These are phyloP conservation scores for Propsilocerus akamusi DNA, from an alignment of 1,140 invertebrate genomes.

Conservation along the genomic window DNA sequence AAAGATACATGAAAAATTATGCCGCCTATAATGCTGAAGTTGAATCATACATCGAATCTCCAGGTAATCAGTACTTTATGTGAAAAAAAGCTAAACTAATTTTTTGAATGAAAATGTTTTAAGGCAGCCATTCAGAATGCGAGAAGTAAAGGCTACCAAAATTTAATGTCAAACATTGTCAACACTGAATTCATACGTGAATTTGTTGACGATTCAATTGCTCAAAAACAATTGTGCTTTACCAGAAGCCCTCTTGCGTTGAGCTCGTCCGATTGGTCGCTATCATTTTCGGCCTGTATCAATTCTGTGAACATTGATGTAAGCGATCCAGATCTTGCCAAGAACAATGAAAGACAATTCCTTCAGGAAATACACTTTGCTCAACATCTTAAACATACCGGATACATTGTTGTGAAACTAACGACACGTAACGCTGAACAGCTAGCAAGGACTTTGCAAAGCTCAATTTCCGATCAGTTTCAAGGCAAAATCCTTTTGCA, in stretches of 20 bases:
- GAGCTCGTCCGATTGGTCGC: background rate
- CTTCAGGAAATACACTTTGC: background rate
- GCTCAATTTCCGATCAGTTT: too few relatives aligned
- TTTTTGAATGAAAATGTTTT: background rate
- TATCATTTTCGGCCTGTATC: background rate
- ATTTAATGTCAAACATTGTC: conserved; percentile 17
- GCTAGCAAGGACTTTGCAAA: too few relatives aligned
- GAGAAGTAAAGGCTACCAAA: background rate
- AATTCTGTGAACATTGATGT: background rate
- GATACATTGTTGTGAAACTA: background rate
- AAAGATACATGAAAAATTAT: too few relatives aligned
- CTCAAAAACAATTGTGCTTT: background rate
- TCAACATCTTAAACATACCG: background rate
- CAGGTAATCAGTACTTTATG: background rate
- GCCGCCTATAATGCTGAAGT: too few relatives aligned
- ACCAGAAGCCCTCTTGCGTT: background rate
- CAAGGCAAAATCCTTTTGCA: too few relatives aligned
- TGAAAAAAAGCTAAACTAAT: background rate
- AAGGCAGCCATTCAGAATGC: background rate
- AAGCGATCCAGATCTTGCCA: background rate
- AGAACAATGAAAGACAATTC: background rate
- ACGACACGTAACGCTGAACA: too few relatives aligned
- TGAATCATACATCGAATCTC: background rate
- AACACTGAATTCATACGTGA: conserved; percentile 27
- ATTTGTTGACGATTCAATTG: background rate